Evolutionary conservation across 2,888 invertebrate genomes (phyloP), one percentile per base, ranked within the genome.

Genomic region (Ferdinandea cuprea): DNA sequence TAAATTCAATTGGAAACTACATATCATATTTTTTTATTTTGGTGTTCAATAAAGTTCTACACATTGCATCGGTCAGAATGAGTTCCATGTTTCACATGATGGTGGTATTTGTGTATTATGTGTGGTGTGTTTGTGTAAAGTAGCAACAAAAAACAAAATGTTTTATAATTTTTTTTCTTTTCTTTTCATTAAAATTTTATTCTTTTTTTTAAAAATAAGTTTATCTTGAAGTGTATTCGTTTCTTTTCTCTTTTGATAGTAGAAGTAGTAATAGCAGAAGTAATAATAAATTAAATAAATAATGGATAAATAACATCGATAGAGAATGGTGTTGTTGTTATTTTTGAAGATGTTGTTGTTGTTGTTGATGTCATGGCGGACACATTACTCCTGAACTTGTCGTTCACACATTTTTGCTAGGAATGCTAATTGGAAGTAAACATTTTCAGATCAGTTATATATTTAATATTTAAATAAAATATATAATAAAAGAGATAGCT

Each of bases 371-470:
- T 73, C 59, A 8, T 13, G 35, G 11, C 30, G 44, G 69, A 59
- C 88, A 88, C 87, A 88, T 88, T 87, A 86, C 74, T 86, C 78
- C 88, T 73, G 63, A 86, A 89, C 87, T 87, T 92, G 92, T 91
- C 93, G 93, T 89, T 94, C 94, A 92, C 95, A 95, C 94, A 97
- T 94, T 93, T 94, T 95, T 93, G 95, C 94, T 92, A 97, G 94
- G 94, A 98, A 97, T 92, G 95, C 96, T 96, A 92, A 74, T 92
- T 91, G 87, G 85, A 52, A 19, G 19, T n/a, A 15, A 11, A n/a
- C 3, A 32, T 9, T 17, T 46, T 28, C 9, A 8, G 15, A 40
- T 15, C 13, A 0, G 37, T 40, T 15, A 13, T 76, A 59, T 54
- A 42, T 56, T 50, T 50, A 61, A 54, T 8, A 42, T 63, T 44